Conservation (phyloP, 1,140 invertebrate genomes). For the Helicoverpa zea region DNA sequence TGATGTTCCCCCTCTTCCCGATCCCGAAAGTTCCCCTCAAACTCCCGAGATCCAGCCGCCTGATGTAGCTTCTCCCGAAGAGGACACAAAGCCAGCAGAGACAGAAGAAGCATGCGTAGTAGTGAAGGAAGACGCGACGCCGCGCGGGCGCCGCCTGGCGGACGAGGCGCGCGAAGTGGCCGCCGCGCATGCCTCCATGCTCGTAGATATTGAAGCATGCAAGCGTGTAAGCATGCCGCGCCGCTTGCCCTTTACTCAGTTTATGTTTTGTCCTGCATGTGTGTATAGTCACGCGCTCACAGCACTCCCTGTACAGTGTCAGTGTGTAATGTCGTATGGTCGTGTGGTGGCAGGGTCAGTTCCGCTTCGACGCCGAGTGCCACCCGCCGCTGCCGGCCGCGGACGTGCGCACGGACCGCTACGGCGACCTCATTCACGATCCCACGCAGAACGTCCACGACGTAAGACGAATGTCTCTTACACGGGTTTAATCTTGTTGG, state of each 20-base stretch:
- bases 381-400: slow-evolving; percentile 89
- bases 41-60: slow-evolving; percentile 58
- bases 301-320: slow-evolving; percentile 37
- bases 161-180: slow-evolving; percentile 82
- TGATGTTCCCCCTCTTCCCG: slow-evolving; percentile 62
- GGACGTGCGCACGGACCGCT: slow-evolving; percentile 87
- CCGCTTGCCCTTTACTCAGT: slow-evolving; percentile 62
- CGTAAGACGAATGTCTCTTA: slow-evolving; percentile 68
- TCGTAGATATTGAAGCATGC: slow-evolving; percentile 87
- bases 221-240: slow-evolving; percentile 87
- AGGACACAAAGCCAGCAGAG: slow-evolving; percentile 70
- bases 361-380: slow-evolving; percentile 93
- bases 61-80: slow-evolving; percentile 67
- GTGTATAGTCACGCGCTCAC: slow-evolving; percentile 25
- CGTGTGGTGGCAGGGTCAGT: slow-evolving; percentile 90
- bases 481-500: slow-evolving; percentile 22
- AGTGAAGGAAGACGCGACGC: slow-evolving; percentile 80
- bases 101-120: slow-evolving; percentile 77
- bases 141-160: slow-evolving; percentile 75
- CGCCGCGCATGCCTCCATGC: slow-evolving; percentile 83
- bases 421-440: slow-evolving; percentile 83
- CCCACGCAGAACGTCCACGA: slow-evolving; percentile 81
- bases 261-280: slow-evolving; percentile 56
- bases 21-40: slow-evolving; percentile 57
- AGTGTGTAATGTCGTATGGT: slow-evolving; percentile 53